Base-by-base conservation (phyloP, 2,888 invertebrate species). In the Thymelicus lineola region DNA sequence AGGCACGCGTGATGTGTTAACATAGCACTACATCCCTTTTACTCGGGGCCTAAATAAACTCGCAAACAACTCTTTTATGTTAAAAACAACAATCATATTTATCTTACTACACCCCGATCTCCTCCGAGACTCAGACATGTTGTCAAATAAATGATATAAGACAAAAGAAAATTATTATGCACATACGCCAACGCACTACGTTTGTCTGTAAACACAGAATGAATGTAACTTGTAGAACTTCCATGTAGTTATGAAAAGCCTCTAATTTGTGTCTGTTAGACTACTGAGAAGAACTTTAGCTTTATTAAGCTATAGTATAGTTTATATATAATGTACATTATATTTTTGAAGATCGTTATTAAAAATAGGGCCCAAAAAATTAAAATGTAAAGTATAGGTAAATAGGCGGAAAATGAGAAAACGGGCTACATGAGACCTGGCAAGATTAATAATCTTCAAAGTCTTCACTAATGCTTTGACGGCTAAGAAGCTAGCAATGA, bases 111-210 rank as follows among this genome's bases (percentile, higher is more conserved):
- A 38, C 9, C 48, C 17, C 20, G 38, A 63, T 63, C 48, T 61
- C 46, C 7, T 55, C 61, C 7, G 12, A 20, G 20, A 17, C 55
- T 66, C 58, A 12, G 38, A 62, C 20, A 58, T 69, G 58, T 68
- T 69, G 58, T 68, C 63, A 53, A 17, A 53, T 53, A 53, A 53
- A 48, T 69, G 58, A 69, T 63, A 69, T 58, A 58, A 69, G 38
- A 69, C 57, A 58, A 63, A 58, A 63, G 69, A 38, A 69, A 69
- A 69, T 63, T 58, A 63, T 69, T 53, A 69, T 63, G 63, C 63
- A 63, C 69, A 58, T 69, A 63, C 63, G 50, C 69, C 63, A 48
- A 63, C 69, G 69, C 69, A 58, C 58, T 63, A 58, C 36, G 17
- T 42, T 57, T 69, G 63, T 58, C 63, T 69, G 58, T 62, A 48